Conservation (phyloP, 2,888 invertebrate species). For the Lasius fuliginosus region DNA sequence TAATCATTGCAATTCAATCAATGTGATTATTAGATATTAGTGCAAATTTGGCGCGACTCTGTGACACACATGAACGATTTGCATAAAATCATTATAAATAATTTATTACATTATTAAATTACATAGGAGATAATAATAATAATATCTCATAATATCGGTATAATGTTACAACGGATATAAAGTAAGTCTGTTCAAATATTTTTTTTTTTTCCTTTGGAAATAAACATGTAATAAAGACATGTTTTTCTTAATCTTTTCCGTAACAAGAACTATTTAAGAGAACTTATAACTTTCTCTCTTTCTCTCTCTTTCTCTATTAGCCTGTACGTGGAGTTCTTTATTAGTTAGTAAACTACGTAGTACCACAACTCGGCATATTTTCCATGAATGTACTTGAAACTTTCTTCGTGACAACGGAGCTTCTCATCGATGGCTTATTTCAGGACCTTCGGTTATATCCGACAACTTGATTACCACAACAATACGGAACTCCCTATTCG, state of each 20-base stretch:
- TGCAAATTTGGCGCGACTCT: constrained; percentile 27
- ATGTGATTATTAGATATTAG: constrained; percentile 51
- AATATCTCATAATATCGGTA: neutral
- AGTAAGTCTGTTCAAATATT: neutral
- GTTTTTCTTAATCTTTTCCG: neutral
- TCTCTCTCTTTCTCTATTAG: neutral
- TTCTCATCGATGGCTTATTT: constrained; percentile 27
- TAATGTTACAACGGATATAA: neutral
- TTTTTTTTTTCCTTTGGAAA: neutral
- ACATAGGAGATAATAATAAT: no score
- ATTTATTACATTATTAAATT: no score
- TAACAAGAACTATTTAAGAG: neutral
- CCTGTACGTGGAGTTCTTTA: neutral
- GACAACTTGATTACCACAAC: constrained; percentile 64
- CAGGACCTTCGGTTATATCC: constrained; percentile 12
- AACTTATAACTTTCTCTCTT: constrained; percentile 2
- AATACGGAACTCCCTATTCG: constrained; percentile 57
- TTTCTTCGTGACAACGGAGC: constrained; percentile 34
- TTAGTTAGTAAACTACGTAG: neutral
- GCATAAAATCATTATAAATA: neutral
- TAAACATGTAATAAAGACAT: neutral
- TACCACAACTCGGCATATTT: constrained; percentile 4
- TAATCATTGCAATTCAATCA: constrained; percentile 64
- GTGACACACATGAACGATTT: neutral
- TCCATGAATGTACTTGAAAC: constrained; percentile 50